Evolutionary conservation across 2,113 vertebrate genomes (phyloP).

Genomic region (Menura novaehollandiae): DNA sequence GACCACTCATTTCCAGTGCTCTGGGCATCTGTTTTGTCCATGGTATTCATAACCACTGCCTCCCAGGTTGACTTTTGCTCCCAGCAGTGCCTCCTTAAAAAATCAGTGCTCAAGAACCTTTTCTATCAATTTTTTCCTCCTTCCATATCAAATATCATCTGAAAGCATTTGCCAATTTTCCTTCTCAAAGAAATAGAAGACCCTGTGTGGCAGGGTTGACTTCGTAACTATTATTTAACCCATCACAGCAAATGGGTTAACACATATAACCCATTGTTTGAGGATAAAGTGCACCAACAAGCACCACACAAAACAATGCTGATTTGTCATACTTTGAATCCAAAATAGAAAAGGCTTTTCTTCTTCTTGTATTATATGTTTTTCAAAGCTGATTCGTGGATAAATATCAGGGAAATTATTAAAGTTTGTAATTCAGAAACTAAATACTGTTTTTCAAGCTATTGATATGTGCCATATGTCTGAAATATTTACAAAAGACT

Average conservation of each 20-base stretch:
- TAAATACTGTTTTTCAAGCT: not conserved
- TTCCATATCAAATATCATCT: not conserved
- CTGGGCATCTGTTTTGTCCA: not conserved
- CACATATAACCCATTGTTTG: not conserved
- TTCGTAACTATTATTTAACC: not conserved
- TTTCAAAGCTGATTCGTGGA: not conserved
- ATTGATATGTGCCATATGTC: not conserved
- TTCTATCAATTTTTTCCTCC: not conserved
- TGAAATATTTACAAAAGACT: not conserved
- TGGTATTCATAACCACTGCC: not conserved
- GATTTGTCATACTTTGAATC: not conserved
- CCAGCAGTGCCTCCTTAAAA: not conserved
- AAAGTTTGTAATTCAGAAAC: not conserved
- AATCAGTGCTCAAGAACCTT: not conserved
- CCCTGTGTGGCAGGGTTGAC: not conserved
- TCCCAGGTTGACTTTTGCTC: not conserved
- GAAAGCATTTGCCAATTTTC: not conserved
- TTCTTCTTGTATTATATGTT: not conserved
- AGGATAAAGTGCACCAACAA: not conserved
- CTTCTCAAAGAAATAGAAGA: not conserved
- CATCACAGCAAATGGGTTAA: not conserved
- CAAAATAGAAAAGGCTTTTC: not conserved
- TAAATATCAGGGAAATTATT: not conserved
- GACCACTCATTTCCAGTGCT: not conserved
- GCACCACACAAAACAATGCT: not conserved